Evolutionary conservation across 1,140 invertebrate genomes (phyloP), one percentile per base, ranked within the genome.

Genomic region (Caenorhabditis remanei): DNA sequence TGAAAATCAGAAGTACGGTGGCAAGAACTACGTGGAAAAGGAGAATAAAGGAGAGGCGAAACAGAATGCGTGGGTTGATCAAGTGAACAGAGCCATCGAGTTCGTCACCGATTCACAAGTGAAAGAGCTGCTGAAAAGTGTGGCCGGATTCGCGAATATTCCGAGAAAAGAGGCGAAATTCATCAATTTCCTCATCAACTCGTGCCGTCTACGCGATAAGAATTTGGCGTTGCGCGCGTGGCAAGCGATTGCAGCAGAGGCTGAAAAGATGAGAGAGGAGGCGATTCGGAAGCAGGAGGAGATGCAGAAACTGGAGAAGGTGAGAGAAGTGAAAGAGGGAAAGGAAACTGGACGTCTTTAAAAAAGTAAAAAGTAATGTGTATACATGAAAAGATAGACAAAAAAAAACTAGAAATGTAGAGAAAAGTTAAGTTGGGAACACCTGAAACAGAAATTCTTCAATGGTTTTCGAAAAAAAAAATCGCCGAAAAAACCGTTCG

Each of bases 131-230:
- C 94, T 98, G 48, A 93, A 96, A 88, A 94, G 93, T 19, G 94
- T 98, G 53, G 95, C 95, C 48, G 95, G 95, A 75, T 95, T 95
- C 91, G 95, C 95, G 67, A 98, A 98, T 92, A 96, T 98, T 90
- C 97, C 97, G n/a, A 94, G 96, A 56, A 98, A 98, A 84, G 96
- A 96, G 92, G 93, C 94, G 0, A 97, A 97, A 92, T 98, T 98
- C 93, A 93, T 96, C 91, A 94, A 94, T 88, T 94, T 94, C 87
- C 88, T 94, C 14, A 87, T 90, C 61, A 94, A 94, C 86, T 92
- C 93, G 53, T 58, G 93, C 1, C 83, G 90, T 65, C 87, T 93
- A 48, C 43, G 88, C 4, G 90, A 93, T 75, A 50, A 56, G 21
- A n/a, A 56, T n/a, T 19, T 91, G 41, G 90, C 88, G 50, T 32